Evolutionary conservation across 2,888 invertebrate species (phyloP), one percentile per base, ranked within the genome.

Genomic region (Exocentrus adspersus): DNA sequence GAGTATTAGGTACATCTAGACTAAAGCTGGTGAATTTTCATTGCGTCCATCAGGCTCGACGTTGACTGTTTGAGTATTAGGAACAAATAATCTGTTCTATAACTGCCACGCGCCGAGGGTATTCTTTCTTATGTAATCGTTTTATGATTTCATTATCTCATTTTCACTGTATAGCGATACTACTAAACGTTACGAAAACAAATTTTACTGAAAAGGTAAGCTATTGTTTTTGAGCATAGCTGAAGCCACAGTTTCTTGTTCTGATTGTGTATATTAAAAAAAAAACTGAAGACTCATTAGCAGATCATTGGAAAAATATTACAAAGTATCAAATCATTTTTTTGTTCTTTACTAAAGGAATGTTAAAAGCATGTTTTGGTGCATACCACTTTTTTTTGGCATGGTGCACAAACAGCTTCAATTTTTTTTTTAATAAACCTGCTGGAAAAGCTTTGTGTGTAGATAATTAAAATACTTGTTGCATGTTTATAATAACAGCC

Each of bases 161-260:
- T 45, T n/a, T 9, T 1, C 28, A 28, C 12, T 14, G 14, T 5
- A 24, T 24, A 45, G 12, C 9, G 28, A 48, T 43, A 37, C 37
- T 43, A 43, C 28, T 43, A 42, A 54, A 21, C n/a, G n/a, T n/a
- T n/a, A n/a, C n/a, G n/a, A n/a, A 37, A 3, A 37, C 2, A 37
- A 12, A 12, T 37, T 14, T 37, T 1, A 37, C 24, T 45, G 12
- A 58, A 37, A 58, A 67, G 67, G 67, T 69, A 69, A 69, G 67
- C 60, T 64, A 62, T 60, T 62, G 64, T 62, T 64, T 56, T 59
- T 45, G 59, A 65, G 64, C 68, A 67, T 64, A 67, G 60, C 67
- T 46, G 17, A 45, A 54, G 54, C 43, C 65, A 56, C 21, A 28
- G 17, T 54, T 30, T 5, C 12, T 12, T 37, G 14, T 5, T 12